A percentile compares a stretch with the other conserved stretches of the same genome.
These are phyloP conservation scores for Seira ritae DNA, from an alignment of 2,888 invertebrate genomes.

Conservation along the genomic window DNA sequence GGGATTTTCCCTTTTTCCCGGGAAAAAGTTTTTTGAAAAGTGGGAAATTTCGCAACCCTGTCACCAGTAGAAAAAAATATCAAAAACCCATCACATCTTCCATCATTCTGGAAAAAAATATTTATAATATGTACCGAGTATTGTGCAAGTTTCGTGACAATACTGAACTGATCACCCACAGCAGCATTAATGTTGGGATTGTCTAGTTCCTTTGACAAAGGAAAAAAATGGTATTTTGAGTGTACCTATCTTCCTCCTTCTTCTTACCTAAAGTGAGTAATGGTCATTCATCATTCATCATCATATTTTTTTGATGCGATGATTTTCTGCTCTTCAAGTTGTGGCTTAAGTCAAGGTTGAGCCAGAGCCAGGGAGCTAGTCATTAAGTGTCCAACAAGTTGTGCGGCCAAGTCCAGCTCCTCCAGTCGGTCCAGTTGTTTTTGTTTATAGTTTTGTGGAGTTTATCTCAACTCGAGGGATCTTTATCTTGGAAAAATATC, in stretches of 20 bases:
- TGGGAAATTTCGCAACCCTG: too few relatives aligned
- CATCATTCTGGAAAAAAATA: neutral
- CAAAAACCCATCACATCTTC: neutral
- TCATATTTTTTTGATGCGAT: neutral
- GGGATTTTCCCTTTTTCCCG: too few relatives aligned
- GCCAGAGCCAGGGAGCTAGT: neutral
- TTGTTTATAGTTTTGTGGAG: conserved; percentile 1
- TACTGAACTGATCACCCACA: neutral
- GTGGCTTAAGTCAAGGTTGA: conserved; percentile 3
- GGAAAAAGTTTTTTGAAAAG: too few relatives aligned
- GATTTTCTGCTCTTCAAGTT: too few relatives aligned
- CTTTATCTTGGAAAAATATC: neutral
- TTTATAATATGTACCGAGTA: neutral
- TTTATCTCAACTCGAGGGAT: neutral
- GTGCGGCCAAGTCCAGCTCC: neutral
- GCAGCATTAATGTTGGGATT: neutral
- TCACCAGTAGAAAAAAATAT: neutral
- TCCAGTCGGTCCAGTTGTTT: neutral
- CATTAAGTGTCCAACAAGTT: conserved; percentile 10
- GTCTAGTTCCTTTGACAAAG: neutral
- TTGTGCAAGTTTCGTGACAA: conserved; percentile 5
- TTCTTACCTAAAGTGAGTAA: neutral
- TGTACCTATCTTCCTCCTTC: neutral
- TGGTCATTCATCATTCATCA: conserved; percentile 9
- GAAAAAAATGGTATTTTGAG: neutral